Percentiles rank a stretch among this genome's conserved stretches.
Conservation (phyloP, 2,113 vertebrate species). For the Ceyx melanurus region DNA sequence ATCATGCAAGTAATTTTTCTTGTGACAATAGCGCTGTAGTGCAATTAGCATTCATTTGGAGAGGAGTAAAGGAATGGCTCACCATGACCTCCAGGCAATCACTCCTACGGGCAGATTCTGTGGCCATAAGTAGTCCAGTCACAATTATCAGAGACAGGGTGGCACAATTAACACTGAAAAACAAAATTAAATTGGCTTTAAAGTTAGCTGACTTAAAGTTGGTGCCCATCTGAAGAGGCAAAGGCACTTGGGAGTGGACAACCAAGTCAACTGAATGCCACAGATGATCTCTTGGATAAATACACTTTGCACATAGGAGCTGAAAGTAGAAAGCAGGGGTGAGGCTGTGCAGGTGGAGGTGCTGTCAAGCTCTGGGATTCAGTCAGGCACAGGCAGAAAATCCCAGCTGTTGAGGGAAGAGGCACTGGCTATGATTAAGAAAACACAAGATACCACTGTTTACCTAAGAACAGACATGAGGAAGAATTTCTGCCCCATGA, state of each 20-base stretch:
- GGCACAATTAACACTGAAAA: not conserved
- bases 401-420: not conserved
- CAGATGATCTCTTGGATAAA: not conserved
- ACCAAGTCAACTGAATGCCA: not conserved
- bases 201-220: not conserved
- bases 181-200: not conserved
- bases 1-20: not conserved
- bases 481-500: no score
- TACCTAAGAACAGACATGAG: not conserved
- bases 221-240: not conserved
- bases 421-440: not conserved
- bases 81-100: not conserved
- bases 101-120: not conserved
- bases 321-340: not conserved
- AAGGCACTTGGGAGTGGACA: not conserved
- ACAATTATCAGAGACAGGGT: not conserved
- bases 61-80: not conserved
- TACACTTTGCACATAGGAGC: not conserved
- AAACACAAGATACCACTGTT: not conserved
- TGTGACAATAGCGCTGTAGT: not conserved
- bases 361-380: not conserved
- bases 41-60: not conserved
- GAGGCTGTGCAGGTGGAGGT: not conserved
- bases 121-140: not conserved
- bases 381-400: not conserved